Percentiles rank a stretch among this genome's conserved stretches.
These are phyloP conservation scores for Aselliscus stoliczkanus DNA, from an alignment of 2,797 vertebrate genomes.

Conservation along the genomic window DNA sequence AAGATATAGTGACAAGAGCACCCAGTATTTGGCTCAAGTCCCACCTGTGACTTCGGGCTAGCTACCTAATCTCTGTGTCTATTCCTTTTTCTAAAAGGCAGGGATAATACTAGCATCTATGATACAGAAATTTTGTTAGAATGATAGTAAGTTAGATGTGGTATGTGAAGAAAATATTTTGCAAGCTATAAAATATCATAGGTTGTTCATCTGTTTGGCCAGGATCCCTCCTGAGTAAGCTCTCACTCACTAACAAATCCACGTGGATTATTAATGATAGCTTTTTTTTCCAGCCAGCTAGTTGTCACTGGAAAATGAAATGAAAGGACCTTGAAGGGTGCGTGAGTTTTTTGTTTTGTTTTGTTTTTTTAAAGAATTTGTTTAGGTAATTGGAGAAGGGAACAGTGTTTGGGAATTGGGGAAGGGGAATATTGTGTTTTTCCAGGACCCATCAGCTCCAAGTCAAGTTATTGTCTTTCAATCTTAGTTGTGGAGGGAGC, in stretches of 20 bases:
- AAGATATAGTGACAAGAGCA: neutral
- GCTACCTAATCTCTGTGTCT: neutral
- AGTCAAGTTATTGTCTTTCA: no score
- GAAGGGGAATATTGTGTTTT: no score
- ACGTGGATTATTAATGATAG: neutral
- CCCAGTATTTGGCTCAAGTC: neutral
- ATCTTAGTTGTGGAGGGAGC: no score
- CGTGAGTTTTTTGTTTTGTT: neutral
- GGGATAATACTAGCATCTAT: neutral
- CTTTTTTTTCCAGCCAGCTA: neutral
- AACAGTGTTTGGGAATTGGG: no score
- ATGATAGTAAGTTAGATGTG: neutral
- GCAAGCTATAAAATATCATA: neutral
- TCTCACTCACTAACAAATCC: neutral
- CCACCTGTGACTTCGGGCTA: neutral
- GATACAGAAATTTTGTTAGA: neutral
- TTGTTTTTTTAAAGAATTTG: no score
- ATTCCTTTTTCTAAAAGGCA: neutral
- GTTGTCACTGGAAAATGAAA: neutral
- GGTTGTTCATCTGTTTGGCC: neutral
- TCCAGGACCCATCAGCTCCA: no score
- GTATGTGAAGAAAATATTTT: neutral
- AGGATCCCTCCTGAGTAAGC: neutral
- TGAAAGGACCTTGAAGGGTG: neutral
- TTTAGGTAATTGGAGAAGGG: no score